Base-by-base conservation (phyloP, 2,113 vertebrate species). In the Silurus asotus region DNA sequence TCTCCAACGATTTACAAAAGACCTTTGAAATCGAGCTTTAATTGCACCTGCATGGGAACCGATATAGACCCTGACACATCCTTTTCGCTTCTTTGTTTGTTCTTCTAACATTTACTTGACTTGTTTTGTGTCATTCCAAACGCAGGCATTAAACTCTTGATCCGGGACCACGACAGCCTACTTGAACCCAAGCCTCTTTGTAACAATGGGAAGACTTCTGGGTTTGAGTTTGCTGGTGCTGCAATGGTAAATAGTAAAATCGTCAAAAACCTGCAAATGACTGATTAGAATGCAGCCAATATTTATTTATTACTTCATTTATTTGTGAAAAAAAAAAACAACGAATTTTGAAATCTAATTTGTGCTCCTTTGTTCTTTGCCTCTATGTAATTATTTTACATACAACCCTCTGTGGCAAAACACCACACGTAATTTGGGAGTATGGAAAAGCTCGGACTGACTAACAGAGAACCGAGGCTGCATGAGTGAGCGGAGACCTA, bases 1-100 rank as follows among this genome's bases (percentile, higher is more conserved):
- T 98, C 89, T 96, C 96, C 45, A 96, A 95, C 2, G 97, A 96
- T 93, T 93, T 96, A 91, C 96, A 97, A 87, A 97, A 97, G 92
- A 97, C 96, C 25, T 97, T 98, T 59, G 96, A 98, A 92, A 97
- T 97, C 61, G 96, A 97, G 93, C 96, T 97, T 92, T 98, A 96
- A 94, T 92, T 87, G 79, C 92, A 81, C 59, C 81, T 11, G 58
- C 81, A 64, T 51, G 7, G 20, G 65, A 58, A 70, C 75, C 37
- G 48, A 48, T 62, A 65, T 28, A 58, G 70, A 81, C 64, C 51
- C 79, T 72, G 59, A 88, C 64, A 48, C 75, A 82, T 64, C 81
- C 84, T 90, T 89, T 91, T 79, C 83, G 89, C 81, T 83, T 83
- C 82, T 86, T 90, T 90, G 90, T 56, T 58, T 56, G n/a, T 9